Percentiles rank a stretch among this genome's conserved stretches.
Evolutionary conservation across 2,113 vertebrate species (phyloP).

Genomic region (Syrmaticus mikado): DNA sequence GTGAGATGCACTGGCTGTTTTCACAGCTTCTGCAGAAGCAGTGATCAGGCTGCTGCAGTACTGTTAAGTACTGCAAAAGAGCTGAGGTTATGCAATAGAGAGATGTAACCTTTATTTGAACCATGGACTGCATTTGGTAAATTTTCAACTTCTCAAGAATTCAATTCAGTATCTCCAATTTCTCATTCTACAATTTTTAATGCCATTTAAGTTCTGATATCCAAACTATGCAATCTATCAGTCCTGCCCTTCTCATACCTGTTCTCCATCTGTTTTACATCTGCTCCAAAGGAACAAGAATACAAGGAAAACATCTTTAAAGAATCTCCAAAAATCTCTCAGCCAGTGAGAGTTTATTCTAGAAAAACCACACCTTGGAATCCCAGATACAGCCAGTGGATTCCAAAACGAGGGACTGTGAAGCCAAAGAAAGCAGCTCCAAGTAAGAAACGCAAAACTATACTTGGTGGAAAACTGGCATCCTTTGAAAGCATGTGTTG

Average conservation of each 20-base stretch:
- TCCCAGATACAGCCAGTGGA: constrained; percentile 56
- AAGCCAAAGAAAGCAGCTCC: constrained; percentile 80
- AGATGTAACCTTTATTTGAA: constrained; percentile 32
- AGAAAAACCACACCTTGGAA: constrained; percentile 71
- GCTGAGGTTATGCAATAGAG: background rate
- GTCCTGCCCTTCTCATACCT: constrained; percentile 44
- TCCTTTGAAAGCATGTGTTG: constrained; percentile 63
- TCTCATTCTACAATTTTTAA: constrained; percentile 1
- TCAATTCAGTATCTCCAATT: background rate
- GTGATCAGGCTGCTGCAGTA: background rate
- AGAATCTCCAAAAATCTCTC: constrained; percentile 73
- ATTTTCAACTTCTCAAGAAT: constrained; percentile 2
- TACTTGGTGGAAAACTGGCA: constrained; percentile 73
- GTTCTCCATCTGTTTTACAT: constrained; percentile 69
- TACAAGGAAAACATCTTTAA: constrained; percentile 83
- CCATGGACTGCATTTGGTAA: background rate
- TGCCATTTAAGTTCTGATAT: constrained; percentile 24
- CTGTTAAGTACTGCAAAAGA: background rate
- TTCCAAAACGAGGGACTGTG: constrained; percentile 69
- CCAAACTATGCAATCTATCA: background rate
- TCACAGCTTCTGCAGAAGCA: background rate
- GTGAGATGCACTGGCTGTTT: background rate
- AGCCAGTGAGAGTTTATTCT: constrained; percentile 74
- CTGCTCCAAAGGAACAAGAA: constrained; percentile 82
- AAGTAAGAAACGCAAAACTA: constrained; percentile 80